These are phyloP conservation scores for Saccostrea cuccullata DNA, from an alignment of 1,140 invertebrate species.

Conservation along the genomic window DNA sequence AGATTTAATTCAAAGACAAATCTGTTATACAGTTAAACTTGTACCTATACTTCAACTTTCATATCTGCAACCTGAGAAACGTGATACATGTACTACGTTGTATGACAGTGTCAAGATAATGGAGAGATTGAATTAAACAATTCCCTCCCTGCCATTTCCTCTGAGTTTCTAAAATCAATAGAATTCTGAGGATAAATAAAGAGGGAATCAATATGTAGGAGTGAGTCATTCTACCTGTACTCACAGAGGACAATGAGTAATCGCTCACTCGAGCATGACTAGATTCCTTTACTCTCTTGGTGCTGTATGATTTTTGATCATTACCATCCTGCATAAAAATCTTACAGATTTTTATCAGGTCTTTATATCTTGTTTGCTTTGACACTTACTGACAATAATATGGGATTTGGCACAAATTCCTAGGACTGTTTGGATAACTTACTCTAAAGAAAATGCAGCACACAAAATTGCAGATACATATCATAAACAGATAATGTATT, in stretches of 20 bases:
- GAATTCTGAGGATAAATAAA: constrained; percentile 26
- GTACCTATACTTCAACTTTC: too few species aligned
- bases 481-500: too few species aligned
- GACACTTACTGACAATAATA: too few species aligned
- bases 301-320: neutral
- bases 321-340: neutral
- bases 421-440: too few species aligned
- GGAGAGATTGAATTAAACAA: neutral
- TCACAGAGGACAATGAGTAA: constrained; percentile 8
- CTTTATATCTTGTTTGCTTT: too few species aligned
- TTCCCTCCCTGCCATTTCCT: constrained; percentile 23
- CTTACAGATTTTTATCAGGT: neutral
- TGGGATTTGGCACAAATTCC: too few species aligned
- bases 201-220: constrained; percentile 4
- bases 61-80: too few species aligned
- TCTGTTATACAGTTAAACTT: too few species aligned
- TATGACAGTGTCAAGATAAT: neutral
- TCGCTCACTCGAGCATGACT: constrained; percentile 6
- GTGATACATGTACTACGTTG: neutral
- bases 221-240: constrained; percentile 32
- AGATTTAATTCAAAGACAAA: too few species aligned
- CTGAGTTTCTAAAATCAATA: constrained; percentile 23
- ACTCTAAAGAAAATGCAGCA: too few species aligned
- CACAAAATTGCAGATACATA: too few species aligned
- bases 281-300: neutral